Base-by-base conservation (phyloP, 92 coral and sea anemone species). In the Parazoanthus swiftii region DNA sequence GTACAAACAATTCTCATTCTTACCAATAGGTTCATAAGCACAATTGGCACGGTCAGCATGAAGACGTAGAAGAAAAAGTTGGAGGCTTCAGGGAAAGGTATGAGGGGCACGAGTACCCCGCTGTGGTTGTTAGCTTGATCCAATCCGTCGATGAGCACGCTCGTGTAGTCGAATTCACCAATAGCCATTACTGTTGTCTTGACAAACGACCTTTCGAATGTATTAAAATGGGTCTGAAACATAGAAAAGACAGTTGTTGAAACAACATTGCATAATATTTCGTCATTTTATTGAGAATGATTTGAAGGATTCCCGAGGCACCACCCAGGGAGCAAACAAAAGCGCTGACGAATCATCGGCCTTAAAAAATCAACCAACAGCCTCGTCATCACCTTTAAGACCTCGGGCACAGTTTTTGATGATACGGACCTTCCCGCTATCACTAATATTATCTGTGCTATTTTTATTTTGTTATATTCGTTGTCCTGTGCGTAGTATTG, bases 131-230 rank as follows among this genome's bases (percentile, higher is more conserved):
- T 84, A 70, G 29, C 35, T 43, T 43, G 72, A 1, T 83, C 91
- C 13, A 50, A 37, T 56, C 67, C 81, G 23, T 83, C 88, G 29
- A 89, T 76, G 8, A 89, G 81, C 75, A 85, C 75, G 29, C 83
- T 50, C 29, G 88, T 81, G 56, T 89, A 89, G 72, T 85, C 91
- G 43, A 89, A 74, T 77, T 89, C 91, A 42, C 91, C 91, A 84
- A 76, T 89, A 25, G 86, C 74, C 91, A 89, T 89, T 71, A 89
- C 91, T 70, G 91, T 89, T 54, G 87, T 89, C 83, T 85, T 89
- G 46, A 89, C 75, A 65, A 89, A 71, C 18, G 91, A 83, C 29
- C 21, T 83, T 23, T 85, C 88, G 72, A 89, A 85, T 5, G 51
- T 75, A 20, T 39, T 66, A 72, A 89, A 89, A 20, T 88, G 86